phyloP scores from a whole-genome alignment of 2,797 vertebrate species.

The Crypturellus tataupa region DNA sequence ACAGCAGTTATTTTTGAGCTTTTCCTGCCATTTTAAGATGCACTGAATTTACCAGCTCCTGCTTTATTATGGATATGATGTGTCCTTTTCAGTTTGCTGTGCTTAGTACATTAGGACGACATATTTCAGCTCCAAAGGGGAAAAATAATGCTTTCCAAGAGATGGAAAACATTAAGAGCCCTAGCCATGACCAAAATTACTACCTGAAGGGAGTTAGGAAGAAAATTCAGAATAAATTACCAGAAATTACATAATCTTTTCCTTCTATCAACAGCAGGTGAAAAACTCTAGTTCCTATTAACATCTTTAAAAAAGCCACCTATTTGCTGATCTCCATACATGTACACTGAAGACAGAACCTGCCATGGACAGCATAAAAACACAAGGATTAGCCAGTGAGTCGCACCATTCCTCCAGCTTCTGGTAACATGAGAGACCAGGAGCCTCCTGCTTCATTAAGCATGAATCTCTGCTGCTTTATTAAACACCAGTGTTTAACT shows the following conservation, averaged over 20 bases:
- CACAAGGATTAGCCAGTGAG: background rate
- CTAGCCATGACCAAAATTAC: background rate
- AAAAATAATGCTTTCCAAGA: background rate
- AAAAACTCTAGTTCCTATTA: background rate
- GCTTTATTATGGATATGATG: background rate
- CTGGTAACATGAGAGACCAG: background rate
- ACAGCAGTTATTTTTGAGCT: background rate
- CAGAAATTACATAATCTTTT: background rate
- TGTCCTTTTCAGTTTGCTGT: background rate
- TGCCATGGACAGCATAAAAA: background rate
- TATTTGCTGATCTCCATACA: background rate
- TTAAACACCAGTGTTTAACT: background rate
- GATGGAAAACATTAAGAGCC: background rate
- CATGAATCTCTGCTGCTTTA: background rate
- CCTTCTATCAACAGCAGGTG: background rate
- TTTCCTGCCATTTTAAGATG: background rate
- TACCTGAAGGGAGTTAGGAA: background rate
- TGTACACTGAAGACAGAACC: background rate
- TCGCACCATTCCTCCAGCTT: background rate
- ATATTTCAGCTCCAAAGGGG: background rate
- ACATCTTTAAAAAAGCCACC: background rate
- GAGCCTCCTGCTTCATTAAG: background rate
- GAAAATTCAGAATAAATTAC: background rate
- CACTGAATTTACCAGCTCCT: background rate
- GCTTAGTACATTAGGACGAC: background rate